Evolutionary conservation across 2,888 invertebrate genomes (phyloP), one percentile per base, ranked within the genome.

Genomic region (Syritta pipiens): DNA sequence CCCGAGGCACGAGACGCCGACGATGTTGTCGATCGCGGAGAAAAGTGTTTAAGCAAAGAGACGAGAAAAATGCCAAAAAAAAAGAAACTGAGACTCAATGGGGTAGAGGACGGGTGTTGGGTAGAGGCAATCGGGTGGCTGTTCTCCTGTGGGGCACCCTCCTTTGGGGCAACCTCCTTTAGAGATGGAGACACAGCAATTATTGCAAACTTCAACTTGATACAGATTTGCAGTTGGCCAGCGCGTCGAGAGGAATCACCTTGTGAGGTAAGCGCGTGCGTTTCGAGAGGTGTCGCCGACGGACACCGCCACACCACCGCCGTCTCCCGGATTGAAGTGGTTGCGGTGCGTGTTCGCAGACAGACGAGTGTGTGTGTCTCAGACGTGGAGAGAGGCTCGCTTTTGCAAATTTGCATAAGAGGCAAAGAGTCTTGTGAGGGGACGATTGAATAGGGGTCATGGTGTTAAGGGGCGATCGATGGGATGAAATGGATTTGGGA

Each of bases 141-240:
- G 10, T 63, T 30, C 55, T 63, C 17, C 40, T 40, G 59, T 37
- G 28, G n/a, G 40, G 49, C 24, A 51, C 40, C 59, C 37, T 51
- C 42, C 55, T 44, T 40, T 10, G n/a, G n/a, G n/a, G n/a, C n/a
- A n/a, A 28, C 44, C 44, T 35, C 19, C 37, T 37, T 17, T 37
- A 14, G 44, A 24, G 12, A 35, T 26, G 19, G 14, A 51, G 35
- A 37, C 49, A 42, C 22, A 10, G 44, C 46, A 53, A 72, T 77
- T 65, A 77, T 60, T 77, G 60, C 72, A 77, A 77, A 72, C 77
- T 77, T 77, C 72, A 77, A 77, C 77, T 77, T 77, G 77, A 65
- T 71, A 30, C 37, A 20, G 35, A 40, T 68, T 65, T 32, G 14
- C 40, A 14, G 4, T 40, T 26, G n/a, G 14, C 28, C 35, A 37